phyloP scores from a whole-genome alignment of 1,140 invertebrate species.

The Melanaphis sacchari region DNA sequence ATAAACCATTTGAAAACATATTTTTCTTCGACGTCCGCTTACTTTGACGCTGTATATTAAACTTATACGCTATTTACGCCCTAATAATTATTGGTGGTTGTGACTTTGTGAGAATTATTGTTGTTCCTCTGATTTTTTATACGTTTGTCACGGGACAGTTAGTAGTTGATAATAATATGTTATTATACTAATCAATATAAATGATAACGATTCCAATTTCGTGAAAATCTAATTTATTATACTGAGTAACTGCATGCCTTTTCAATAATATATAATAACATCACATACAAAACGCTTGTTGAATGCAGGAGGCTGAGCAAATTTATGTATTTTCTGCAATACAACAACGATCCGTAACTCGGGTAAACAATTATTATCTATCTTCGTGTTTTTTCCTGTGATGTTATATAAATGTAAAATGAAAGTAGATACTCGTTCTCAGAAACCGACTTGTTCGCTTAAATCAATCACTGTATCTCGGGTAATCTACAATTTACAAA shows the following conservation, averaged over 20 bases:
- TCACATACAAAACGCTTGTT: not conserved
- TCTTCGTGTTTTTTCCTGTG: not conserved
- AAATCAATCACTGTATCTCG: not conserved
- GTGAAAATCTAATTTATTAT: not conserved
- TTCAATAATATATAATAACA: no score
- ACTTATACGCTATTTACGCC: not conserved
- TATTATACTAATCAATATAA: not conserved
- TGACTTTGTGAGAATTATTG: not conserved
- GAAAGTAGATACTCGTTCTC: not conserved
- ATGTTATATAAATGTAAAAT: not conserved
- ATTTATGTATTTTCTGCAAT: not conserved
- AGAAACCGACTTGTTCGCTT: not conserved
- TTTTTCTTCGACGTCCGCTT: not conserved
- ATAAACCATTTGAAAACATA: not conserved
- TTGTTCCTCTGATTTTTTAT: not conserved
- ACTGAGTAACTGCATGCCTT: not conserved
- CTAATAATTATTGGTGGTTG: no score
- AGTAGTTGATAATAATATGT: not conserved
- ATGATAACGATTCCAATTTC: not conserved
- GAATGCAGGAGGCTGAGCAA: not conserved
- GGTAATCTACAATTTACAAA: not conserved
- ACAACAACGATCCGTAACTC: not conserved
- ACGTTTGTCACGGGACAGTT: not conserved
- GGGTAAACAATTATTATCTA: not conserved
- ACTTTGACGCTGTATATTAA: not conserved